Evolutionary conservation across 2,888 invertebrate species (phyloP).

Genomic region (Tanytarsus gracilentus): DNA sequence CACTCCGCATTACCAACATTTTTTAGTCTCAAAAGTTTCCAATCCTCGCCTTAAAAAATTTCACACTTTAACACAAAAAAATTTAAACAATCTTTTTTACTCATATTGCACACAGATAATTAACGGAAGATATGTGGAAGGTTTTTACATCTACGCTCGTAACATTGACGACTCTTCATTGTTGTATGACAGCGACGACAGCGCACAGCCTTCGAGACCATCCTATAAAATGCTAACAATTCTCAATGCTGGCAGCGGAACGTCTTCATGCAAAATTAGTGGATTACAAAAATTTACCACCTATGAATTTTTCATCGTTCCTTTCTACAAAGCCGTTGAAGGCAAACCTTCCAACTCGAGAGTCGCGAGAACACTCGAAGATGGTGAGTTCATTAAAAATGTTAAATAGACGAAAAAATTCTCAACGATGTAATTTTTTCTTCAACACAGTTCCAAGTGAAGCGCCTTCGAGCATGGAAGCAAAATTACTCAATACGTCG

Average conservation of each 20-base stretch:
- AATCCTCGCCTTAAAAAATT: too few relatives aligned
- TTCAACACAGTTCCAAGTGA: conserved; percentile 60
- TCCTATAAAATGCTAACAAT: conserved; percentile 69
- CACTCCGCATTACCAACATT: too few relatives aligned
- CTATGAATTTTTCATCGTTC: conserved; percentile 87
- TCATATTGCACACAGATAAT: too few relatives aligned
- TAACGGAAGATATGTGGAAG: conserved; percentile 70
- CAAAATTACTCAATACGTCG: conserved; percentile 71
- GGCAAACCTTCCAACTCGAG: conserved; percentile 79
- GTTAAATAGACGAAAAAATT: not conserved
- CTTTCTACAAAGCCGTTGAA: conserved; percentile 79
- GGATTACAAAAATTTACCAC: conserved; percentile 72
- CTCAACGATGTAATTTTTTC: not conserved
- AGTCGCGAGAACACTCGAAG: conserved; percentile 71
- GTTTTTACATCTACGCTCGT: conserved; percentile 69
- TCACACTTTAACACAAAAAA: too few relatives aligned
- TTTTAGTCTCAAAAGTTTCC: too few relatives aligned
- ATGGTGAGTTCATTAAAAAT: conserved; percentile 53
- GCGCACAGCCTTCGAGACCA: too few relatives aligned
- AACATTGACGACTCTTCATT: conserved; percentile 51
- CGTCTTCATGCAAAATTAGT: conserved; percentile 65
- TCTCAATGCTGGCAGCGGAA: conserved; percentile 61
- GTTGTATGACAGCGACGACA: conserved; percentile 33
- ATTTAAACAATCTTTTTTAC: too few relatives aligned
- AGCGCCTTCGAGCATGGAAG: conserved; percentile 74